Evolutionary conservation across 2,113 vertebrate genomes (phyloP), one percentile per base, ranked within the genome.

Genomic region (Podiceps cristatus): DNA sequence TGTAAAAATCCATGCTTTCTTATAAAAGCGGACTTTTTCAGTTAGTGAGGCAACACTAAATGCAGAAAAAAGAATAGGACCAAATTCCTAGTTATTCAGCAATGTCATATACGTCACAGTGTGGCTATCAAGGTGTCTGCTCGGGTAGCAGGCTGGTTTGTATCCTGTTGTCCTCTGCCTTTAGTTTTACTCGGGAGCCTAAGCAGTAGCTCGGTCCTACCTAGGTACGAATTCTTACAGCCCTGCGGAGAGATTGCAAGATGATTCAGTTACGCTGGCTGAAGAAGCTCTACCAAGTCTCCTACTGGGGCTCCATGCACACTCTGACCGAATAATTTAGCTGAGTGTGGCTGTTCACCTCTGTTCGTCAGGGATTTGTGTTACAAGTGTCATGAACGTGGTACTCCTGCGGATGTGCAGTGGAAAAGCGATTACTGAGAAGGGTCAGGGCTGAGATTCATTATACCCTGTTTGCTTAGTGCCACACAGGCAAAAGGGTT

Each of bases 371-470:
- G 66, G 35, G 28, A 17, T 60, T 35, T 50, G n/a, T 62, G 55
- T 58, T 16, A 11, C 13, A 31, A 2, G 53, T 2, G 0, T 5
- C 0, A 2, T 11, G 20, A 24, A 9, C 7, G 47, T 29, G 35
- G 42, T 24, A 1, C 20, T 50, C 8, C 62, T 23, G 58, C 44
- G 44, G 44, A 7, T 0, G 1, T 18, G 45, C 55, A 11, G 5
- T 18, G 24, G 60, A 24, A 64, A 68, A 83, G 55, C 12, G 42
- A 11, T 52, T 60, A 10, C 44, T 55, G 35, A 16, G 35, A 37
- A 15, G n/a, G 19, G 2, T 3, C 2, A 11, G 29, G 35, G 7
- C 49, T 76, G 44, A 18, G 13, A 19, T 45, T 55, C 13, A 4
- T 17, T 23, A 44, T 64, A 7, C 11, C 11, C 16, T 0, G 0